Percentiles rank a stretch among this genome's conserved stretches.
phyloP scores from a whole-genome alignment of 2,888 invertebrate genomes.

The Parnassius smintheus region DNA sequence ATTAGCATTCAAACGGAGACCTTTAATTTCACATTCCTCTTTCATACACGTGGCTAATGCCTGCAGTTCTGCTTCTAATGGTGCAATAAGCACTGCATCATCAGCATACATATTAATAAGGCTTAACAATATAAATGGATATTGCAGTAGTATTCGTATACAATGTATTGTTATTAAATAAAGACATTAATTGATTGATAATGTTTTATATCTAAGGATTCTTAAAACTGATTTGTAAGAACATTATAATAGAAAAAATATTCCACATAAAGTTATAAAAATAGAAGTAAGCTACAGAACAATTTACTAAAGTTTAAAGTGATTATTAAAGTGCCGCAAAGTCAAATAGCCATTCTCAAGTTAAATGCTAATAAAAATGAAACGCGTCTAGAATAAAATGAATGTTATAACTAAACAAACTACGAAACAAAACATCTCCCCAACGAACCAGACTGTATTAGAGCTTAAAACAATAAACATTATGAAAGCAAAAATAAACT shows the following conservation, averaged over 20 bases:
- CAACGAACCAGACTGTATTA: constrained; percentile 33
- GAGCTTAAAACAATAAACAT: constrained; percentile 41
- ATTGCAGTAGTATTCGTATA: too few species aligned
- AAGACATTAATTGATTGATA: too few species aligned
- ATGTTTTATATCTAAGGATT: too few species aligned
- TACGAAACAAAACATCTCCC: constrained; percentile 30
- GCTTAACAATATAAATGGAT: too few species aligned
- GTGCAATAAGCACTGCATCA: too few species aligned
- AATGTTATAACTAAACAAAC: constrained; percentile 9
- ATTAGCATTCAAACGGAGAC: too few species aligned
- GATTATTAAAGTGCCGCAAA: constrained; percentile 10
- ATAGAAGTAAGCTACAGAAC: not conserved
- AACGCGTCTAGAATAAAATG: constrained; percentile 7
- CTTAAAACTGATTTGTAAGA: not conserved
- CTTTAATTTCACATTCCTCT: too few species aligned
- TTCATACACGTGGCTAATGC: too few species aligned
- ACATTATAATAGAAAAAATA: not conserved
- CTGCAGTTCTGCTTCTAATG: too few species aligned
- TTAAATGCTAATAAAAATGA: constrained; percentile 9
- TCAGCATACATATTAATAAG: too few species aligned
- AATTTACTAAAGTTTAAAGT: not conserved
- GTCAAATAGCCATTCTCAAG: constrained; percentile 7
- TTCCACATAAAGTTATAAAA: too few species aligned
- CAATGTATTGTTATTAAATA: too few species aligned
- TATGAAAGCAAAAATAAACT: constrained; percentile 50